Evolutionary conservation across 2,797 vertebrate species (phyloP), one percentile per base, ranked within the genome.

Genomic region (Buceros bicornis): DNA sequence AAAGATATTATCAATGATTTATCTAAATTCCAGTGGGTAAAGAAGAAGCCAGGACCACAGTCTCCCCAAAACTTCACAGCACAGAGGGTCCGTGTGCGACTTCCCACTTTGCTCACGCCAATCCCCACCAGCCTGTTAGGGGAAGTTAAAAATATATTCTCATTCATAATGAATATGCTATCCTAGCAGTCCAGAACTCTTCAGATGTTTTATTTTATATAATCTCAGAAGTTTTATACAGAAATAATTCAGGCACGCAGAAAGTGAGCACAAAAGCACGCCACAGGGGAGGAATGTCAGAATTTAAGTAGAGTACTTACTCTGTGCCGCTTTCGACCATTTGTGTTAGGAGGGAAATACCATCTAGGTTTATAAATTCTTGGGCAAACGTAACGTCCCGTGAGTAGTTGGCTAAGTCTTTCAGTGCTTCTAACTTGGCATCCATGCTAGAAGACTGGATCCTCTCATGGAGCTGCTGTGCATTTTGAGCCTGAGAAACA

Each of bases 371-470:
- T 96, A 99, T 99, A 95, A 99, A 99, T 97, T 99, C 99, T 95
- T 99, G 99, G 48, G 99, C 99, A 78, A 99, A 99, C 0, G 99
- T 99, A 97, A 99, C 97, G 95, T 99, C 99, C 16, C 99, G 97
- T 21, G 99, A 99, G 1, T 99, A 99, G 62, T 98, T 99, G 96
- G 99, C 99, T 96, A 99, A 97, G 91, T 99, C 99, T 97, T 99
- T 99, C 97, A 99, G 98, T 19, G 99, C 98, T 93, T 99, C 99
- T 96, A 99, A 98, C 95, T 99, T 99, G n/a, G 99, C 98, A 20
- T 99, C 99, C 99, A 99, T 99, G 95, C 99, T 99, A n/a, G 99
- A 99, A 4, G 99, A 99, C 95, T 99, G 99, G 97, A 99, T 99
- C 54, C 98, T 98, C 67, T 99, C 99, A 10, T 99, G 99, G 58